Evolutionary conservation across 2,888 invertebrate species (phyloP).

Genomic region (Neoascia interrupta): DNA sequence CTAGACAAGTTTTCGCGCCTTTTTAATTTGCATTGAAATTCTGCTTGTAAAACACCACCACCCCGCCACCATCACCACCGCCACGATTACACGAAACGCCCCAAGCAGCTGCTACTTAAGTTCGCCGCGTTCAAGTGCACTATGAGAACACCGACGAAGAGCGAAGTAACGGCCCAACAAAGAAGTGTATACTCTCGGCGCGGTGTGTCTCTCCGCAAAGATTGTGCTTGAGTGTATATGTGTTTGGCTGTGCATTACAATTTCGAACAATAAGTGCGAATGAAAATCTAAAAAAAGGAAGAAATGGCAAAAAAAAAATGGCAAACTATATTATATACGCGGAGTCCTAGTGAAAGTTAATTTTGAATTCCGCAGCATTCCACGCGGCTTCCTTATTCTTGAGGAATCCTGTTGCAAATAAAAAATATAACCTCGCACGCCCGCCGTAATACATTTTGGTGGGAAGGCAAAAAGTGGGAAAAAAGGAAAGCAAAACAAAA

Average conservation of each 20-base stretch:
- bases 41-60: too few species aligned
- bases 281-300: slow-evolving; percentile 45
- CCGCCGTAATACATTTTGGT: slow-evolving; percentile 45
- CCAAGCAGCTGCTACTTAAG: slow-evolving; percentile 66
- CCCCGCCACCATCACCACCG: not conserved
- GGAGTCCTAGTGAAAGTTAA: slow-evolving; percentile 66
- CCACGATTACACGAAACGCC: slow-evolving; percentile 24
- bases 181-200: slow-evolving; percentile 31
- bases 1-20: slow-evolving; percentile 68
- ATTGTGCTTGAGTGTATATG: slow-evolving; percentile 5
- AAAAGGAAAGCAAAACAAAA: slow-evolving; percentile 18
- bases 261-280: slow-evolving; percentile 63
- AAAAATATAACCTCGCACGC: slow-evolving; percentile 21
- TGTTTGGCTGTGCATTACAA: slow-evolving; percentile 50
- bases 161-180: slow-evolving; percentile 47
- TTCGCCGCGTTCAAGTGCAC: slow-evolving; percentile 68
- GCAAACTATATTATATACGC: slow-evolving; percentile 65
- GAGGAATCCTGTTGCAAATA: slow-evolving; percentile 43
- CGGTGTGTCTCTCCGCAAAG: slow-evolving; percentile 16
- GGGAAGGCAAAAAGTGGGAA: slow-evolving; percentile 46
- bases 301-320: not conserved
- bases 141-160: slow-evolving; percentile 55
- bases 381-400: slow-evolving; percentile 68
- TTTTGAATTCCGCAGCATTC: slow-evolving; percentile 60
- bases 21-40: slow-evolving; percentile 61